A percentile compares a stretch with the other conserved stretches of the same genome.
These are phyloP conservation scores for Prunella strophiata DNA, from an alignment of 2,797 vertebrate genomes.

Conservation along the genomic window DNA sequence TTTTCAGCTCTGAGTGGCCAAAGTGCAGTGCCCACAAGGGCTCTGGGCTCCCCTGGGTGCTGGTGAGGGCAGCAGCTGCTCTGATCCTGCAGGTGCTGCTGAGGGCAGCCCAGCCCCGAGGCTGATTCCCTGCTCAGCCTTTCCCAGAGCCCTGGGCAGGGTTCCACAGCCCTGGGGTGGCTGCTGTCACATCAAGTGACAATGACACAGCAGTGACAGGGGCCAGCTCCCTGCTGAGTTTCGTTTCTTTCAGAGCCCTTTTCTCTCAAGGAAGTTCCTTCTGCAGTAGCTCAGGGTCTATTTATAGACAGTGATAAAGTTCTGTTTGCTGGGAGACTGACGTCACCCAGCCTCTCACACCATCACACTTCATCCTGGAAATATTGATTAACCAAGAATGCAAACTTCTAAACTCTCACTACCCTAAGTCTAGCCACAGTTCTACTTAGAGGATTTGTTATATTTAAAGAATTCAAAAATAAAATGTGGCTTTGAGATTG, in stretches of 20 bases:
- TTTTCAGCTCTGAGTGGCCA: fast-evolving
- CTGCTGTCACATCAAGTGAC: not conserved
- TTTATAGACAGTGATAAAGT: not conserved
- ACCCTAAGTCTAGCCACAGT: not conserved
- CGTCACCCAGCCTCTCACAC: not conserved
- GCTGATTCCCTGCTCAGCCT: not conserved
- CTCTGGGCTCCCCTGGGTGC: not conserved
- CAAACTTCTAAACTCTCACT: not conserved
- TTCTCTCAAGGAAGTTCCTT: not conserved
- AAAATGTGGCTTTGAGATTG: not conserved
- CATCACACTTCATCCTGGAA: not conserved
- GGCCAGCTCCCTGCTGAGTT: not conserved
- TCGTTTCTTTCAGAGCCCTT: not conserved
- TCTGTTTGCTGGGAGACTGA: not conserved
- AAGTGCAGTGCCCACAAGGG: not conserved
- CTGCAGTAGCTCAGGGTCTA: not conserved
- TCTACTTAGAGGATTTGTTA: not conserved
- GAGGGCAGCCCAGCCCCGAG: not conserved
- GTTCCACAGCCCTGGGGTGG: fast-evolving
- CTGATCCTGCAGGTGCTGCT: not conserved
- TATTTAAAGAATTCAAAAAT: not conserved
- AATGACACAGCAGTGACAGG: not conserved
- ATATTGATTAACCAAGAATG: not conserved
- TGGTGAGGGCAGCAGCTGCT: not conserved
- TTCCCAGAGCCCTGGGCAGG: no score